phyloP scores from a whole-genome alignment of 2,888 invertebrate genomes.

The Syrphus vitripennis region DNA sequence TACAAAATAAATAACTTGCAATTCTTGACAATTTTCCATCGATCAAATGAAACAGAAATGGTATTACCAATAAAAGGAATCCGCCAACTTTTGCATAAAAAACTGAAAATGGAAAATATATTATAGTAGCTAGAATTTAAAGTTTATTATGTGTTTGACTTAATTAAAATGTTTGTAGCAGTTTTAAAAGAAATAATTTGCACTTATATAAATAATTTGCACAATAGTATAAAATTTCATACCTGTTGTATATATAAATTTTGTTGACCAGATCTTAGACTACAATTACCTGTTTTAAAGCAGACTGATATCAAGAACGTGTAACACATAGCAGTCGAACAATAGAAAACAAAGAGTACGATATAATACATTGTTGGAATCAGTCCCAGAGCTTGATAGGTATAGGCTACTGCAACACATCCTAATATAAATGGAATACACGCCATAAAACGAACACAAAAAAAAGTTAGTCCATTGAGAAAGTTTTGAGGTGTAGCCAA shows the following conservation, averaged over 20 bases:
- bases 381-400: conserved; percentile 74
- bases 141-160: no score
- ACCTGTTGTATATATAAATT: no score
- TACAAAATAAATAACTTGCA: conserved; percentile 74
- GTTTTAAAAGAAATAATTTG: no score
- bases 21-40: conserved; percentile 73
- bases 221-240: no score
- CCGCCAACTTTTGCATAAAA: conserved; percentile 80
- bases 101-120: conserved; percentile 73
- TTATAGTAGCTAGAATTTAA: no score
- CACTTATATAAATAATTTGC: no score
- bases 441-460: conserved; percentile 75
- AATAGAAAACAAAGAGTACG: conserved; percentile 75
- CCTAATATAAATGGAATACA: conserved; percentile 73
- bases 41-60: conserved; percentile 76
- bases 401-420: conserved; percentile 73
- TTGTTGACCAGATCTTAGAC: neutral
- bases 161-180: no score
- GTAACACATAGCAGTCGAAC: conserved; percentile 77
- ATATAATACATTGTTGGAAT: conserved; percentile 73
- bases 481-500: conserved; percentile 79
- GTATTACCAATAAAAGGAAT: conserved; percentile 76
- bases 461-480: conserved; percentile 79
- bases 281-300: conserved; percentile 78
- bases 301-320: conserved; percentile 79